A percentile compares a stretch with the other conserved stretches of the same genome.
These are phyloP conservation scores for Smithornis capensis DNA, from an alignment of 2,113 vertebrate genomes.

Conservation along the genomic window DNA sequence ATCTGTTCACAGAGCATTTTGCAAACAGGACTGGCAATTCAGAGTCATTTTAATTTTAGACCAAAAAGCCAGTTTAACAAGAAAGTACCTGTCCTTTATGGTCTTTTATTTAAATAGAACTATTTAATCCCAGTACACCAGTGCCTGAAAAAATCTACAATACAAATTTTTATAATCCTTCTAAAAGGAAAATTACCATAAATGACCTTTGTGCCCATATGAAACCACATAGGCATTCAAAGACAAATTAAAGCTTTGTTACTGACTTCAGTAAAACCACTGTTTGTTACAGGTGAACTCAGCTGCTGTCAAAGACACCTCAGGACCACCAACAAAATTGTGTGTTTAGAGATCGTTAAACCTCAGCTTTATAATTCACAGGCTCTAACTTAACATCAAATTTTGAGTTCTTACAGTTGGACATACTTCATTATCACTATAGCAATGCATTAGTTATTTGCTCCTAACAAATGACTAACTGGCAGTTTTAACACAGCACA, in stretches of 20 bases:
- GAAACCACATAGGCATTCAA: background rate
- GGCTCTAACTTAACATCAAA: background rate
- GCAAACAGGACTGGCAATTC: background rate
- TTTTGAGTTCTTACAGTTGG: background rate
- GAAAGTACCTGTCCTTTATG: background rate
- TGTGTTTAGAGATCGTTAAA: background rate
- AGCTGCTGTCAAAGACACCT: background rate
- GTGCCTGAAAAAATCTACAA: background rate
- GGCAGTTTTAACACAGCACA: background rate
- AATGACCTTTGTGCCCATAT: background rate
- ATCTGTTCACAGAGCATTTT: background rate
- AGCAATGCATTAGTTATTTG: background rate
- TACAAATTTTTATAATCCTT: background rate
- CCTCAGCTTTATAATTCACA: background rate
- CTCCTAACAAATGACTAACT: background rate
- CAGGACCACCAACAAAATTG: background rate
- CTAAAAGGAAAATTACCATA: background rate
- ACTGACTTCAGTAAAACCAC: background rate
- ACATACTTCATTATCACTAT: background rate
- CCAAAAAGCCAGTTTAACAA: background rate
- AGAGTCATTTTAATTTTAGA: background rate
- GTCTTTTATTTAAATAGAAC: background rate
- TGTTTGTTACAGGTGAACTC: background rate
- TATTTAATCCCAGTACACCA: background rate
- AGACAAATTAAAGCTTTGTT: background rate